Evolutionary conservation across 64 coral and sea anemone species (phyloP).

Genomic region (Actinia equina): DNA sequence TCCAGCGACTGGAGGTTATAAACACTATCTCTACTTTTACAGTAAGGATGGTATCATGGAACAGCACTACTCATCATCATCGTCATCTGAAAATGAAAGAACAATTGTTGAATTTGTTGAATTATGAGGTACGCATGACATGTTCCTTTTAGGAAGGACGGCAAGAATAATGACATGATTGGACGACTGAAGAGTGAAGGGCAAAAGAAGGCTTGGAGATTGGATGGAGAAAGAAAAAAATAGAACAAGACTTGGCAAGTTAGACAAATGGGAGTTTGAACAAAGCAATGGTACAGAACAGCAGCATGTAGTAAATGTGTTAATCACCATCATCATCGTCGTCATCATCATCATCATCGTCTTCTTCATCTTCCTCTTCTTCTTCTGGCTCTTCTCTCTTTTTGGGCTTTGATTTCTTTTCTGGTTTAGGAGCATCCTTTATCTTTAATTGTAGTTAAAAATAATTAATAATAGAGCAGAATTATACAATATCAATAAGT

Average conservation of each 20-base stretch:
- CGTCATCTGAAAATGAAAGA: conserved; percentile 27
- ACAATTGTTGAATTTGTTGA: neutral
- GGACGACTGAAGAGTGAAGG: too few species aligned
- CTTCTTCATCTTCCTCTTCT: conserved; percentile 76
- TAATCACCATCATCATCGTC: conserved; percentile 21
- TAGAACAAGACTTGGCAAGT: too few species aligned
- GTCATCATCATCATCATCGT: conserved; percentile 70
- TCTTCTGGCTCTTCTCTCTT: conserved; percentile 51
- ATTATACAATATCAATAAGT: too few species aligned
- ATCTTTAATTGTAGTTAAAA: neutral
- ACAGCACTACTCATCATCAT: conserved; percentile 49
- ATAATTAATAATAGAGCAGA: too few species aligned
- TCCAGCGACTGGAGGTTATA: neutral
- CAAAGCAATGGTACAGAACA: too few species aligned
- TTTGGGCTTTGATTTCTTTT: conserved; percentile 59
- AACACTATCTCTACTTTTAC: neutral
- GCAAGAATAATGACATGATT: too few species aligned
- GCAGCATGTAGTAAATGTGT: neutral
- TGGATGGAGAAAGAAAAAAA: too few species aligned
- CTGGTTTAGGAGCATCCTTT: conserved; percentile 44
- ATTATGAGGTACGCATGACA: too few species aligned
- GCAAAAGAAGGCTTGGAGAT: too few species aligned
- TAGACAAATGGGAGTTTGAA: too few species aligned
- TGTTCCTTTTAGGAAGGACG: too few species aligned
- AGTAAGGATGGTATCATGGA: neutral